A percentile compares a stretch with the other conserved stretches of the same genome.
These are phyloP conservation scores for Aptenodytes patagonicus DNA, from an alignment of 2,113 vertebrate genomes.

Conservation along the genomic window DNA sequence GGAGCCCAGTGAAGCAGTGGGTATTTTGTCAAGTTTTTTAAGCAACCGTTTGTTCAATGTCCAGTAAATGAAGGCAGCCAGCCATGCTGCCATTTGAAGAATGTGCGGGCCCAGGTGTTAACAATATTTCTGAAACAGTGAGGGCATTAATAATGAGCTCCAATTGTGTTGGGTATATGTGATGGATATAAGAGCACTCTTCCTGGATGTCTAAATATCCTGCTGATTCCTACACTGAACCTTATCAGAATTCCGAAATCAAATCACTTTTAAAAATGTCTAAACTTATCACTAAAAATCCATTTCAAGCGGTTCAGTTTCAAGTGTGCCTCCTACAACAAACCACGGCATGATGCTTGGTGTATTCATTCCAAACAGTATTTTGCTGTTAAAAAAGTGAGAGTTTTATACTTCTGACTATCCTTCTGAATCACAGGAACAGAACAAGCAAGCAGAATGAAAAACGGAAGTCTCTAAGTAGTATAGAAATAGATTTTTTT, in stretches of 20 bases:
- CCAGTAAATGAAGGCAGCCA: background rate
- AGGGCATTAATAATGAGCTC: constrained; percentile 32
- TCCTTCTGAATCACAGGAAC: background rate
- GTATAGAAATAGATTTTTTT: background rate
- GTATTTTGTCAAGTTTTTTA: background rate
- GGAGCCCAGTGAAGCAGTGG: background rate
- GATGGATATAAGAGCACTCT: background rate
- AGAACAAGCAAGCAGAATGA: background rate
- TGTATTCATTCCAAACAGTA: background rate
- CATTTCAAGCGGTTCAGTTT: background rate
- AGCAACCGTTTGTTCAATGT: background rate
- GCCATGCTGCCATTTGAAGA: background rate
- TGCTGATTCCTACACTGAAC: background rate
- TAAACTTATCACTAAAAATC: background rate
- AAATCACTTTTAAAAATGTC: background rate
- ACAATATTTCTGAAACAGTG: background rate
- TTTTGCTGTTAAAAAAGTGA: background rate
- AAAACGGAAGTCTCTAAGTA: background rate
- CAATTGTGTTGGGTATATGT: background rate
- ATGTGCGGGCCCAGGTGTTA: background rate
- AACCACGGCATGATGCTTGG: background rate
- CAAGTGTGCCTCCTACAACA: background rate
- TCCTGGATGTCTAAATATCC: background rate
- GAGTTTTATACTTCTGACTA: background rate
- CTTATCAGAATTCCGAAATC: background rate